These are phyloP conservation scores for Ooceraea biroi DNA, from an alignment of 1,140 invertebrate species.

Conservation along the genomic window DNA sequence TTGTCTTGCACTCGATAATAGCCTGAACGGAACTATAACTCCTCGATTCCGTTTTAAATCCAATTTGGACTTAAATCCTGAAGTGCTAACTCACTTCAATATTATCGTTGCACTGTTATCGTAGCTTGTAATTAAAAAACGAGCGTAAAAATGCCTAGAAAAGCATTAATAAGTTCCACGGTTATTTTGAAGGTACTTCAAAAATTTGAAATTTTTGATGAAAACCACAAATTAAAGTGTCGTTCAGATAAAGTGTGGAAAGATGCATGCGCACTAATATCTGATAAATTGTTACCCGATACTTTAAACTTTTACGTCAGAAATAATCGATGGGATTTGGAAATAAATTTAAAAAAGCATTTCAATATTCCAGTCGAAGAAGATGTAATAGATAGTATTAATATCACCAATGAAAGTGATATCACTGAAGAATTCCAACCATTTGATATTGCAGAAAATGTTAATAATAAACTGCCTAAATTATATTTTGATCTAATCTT, in stretches of 20 bases:
- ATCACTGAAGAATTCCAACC: not conserved
- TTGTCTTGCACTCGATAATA: too few species aligned
- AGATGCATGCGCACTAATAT: not conserved
- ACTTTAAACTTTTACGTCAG: slow-evolving; percentile 21
- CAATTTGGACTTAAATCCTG: too few species aligned
- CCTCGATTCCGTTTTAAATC: too few species aligned
- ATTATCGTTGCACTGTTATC: too few species aligned
- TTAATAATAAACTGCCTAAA: not conserved
- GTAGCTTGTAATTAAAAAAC: not conserved
- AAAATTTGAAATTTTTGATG: slow-evolving; percentile 7
- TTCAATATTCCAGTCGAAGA: slow-evolving; percentile 8
- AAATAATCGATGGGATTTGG: slow-evolving; percentile 19
- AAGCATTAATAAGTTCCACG: not conserved
- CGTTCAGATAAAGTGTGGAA: slow-evolving; percentile 15
- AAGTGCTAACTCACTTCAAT: too few species aligned
- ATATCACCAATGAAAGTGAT: not conserved
- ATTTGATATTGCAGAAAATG: slow-evolving; percentile 3
- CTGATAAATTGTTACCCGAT: not conserved
- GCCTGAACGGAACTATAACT: too few species aligned
- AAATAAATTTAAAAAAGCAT: slow-evolving; percentile 8
- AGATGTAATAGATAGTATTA: slow-evolving; percentile 4
- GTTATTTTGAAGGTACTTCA: slow-evolving; percentile 2
- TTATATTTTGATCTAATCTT: not conserved
- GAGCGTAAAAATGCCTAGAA: slow-evolving; percentile 12
- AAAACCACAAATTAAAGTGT: not conserved